Evolutionary conservation across 1,140 invertebrate species (phyloP), one percentile per base, ranked within the genome.

Genomic region (Euglossa dilemma): DNA sequence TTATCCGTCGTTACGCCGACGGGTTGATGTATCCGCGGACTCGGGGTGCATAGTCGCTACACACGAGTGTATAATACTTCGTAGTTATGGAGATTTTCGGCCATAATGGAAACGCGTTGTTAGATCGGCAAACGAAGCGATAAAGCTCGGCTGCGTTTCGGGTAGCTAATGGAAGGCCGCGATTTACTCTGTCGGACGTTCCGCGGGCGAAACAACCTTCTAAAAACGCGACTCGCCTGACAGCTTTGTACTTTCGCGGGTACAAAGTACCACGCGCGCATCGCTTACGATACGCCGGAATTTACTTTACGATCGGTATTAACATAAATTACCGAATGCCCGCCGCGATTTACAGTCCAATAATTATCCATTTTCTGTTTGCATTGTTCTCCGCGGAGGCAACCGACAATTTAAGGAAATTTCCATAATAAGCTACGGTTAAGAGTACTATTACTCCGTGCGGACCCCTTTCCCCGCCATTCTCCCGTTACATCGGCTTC

Each of bases 301-400:
- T 83, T 83, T 83, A 70, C 54, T 83, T 83, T 78, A 88, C 85
- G 66, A 87, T 86, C 76, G 76, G 64, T 83, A 89, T 88, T 88
- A 88, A 77, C 88, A 88, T 89, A 88, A 89, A 80, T 75, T 83
- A 80, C 80, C 57, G 54, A 80, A 80, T 57, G 36, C 86, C 59
- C 79, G 83, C 66, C 70, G 70, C 81, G 79, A 88, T 88, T 88
- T 83, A 79, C 85, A 81, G 79, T 89, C 86, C 84, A 90, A 91
- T 90, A 91, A 91, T 90, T 92, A 91, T 89, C 87, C 91, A 86
- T 90, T 91, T 90, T 89, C 88, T 88, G 90, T 91, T 91, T 90
- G 91, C 87, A 91, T 91, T 91, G 91, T 90, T 90, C 83, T 84
- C 75, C 59, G 80, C 72, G 59, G 66, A 78, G 82, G 80, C 83